Base-by-base conservation (phyloP, 2,113 vertebrate genomes). In the Trichomycterus rosablanca region DNA sequence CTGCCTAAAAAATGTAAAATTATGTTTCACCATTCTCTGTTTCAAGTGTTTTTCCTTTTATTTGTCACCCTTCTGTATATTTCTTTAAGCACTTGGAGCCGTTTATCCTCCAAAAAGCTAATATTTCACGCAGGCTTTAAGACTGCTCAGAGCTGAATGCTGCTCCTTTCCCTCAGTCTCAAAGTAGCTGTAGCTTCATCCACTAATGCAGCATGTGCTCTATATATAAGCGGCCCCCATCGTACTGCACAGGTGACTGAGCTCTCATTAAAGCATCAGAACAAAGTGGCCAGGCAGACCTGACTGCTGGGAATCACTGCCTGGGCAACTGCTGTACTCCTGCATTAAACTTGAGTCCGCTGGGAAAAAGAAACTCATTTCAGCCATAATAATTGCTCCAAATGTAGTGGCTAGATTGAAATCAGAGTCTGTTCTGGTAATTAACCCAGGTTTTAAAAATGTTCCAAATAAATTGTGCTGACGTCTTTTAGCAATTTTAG, bases 181-280 rank as follows among this genome's bases (percentile, higher is more conserved):
- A 39, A n/a, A 51, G 34, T 24, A 19, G 10, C 54, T 49, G 42
- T 19, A 10, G 12, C 56, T 53, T 53, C 23, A 64, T 37, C 30
- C 51, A 22, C 43, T 70, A 59, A 60, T 44, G 56, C 44, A 50
- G 20, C 39, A 52, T 53, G 26, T 54, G 53, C 11, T n/a, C n/a
- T n/a, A n/a, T 62, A 20, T 26, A 20, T 24, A 30, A 39, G 28
- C 19, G 52, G 48, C 46, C 30, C 20, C 28, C 4, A 8, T 23
- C 23, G 23, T 42, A 22, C 34, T 24, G 35, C 59, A 57, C 59
- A 64, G 54, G 23, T 59, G 60, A 53, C 48, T 53, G 32, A 37
- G 46, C 30, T 19, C 62, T 64, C 50, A 70, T 70, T 64, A 64
- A 70, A 70, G 42, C 30, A 53, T 70, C 46, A 59, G 60, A 34